A percentile compares a stretch with the other conserved stretches of the same genome.
Conservation (phyloP, 2,113 vertebrate species). For the Microcebus murinus region DNA sequence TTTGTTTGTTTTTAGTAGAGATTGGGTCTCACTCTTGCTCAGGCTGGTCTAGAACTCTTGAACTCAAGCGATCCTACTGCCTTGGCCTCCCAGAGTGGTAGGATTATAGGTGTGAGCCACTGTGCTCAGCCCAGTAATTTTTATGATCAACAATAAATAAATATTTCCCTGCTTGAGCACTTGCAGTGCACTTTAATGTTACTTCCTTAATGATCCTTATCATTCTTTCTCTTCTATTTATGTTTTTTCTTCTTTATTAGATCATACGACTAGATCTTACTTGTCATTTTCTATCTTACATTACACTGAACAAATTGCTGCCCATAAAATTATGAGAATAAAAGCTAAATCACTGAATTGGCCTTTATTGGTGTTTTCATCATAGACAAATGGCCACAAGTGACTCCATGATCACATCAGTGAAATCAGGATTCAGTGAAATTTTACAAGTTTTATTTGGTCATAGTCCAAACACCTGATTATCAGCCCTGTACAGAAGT, state of each 20-base stretch:
- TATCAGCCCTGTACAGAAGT: not conserved
- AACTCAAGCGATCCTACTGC: too few species aligned
- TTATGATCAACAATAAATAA: constrained; percentile 5
- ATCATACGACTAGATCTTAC: not conserved
- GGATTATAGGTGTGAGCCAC: too few species aligned
- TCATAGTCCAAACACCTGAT: not conserved
- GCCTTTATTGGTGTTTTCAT: not conserved
- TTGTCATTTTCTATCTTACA: not conserved
- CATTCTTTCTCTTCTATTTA: not conserved
- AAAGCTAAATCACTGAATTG: not conserved
- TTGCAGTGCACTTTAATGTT: not conserved
- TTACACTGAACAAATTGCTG: not conserved
- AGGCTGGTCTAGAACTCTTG: too few species aligned
- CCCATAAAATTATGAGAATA: not conserved
- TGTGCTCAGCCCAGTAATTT: not conserved
- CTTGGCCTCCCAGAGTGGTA: too few species aligned
- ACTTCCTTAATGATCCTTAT: not conserved
- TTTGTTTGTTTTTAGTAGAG: too few species aligned
- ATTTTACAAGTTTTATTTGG: not conserved
- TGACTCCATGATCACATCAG: not conserved
- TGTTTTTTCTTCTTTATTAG: not conserved
- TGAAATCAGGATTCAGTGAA: not conserved
- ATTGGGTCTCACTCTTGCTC: too few species aligned
- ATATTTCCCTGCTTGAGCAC: not conserved
- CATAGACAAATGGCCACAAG: not conserved